Base-by-base conservation (phyloP, 2,797 vertebrate species). In the Silurus lanzhouensis region DNA sequence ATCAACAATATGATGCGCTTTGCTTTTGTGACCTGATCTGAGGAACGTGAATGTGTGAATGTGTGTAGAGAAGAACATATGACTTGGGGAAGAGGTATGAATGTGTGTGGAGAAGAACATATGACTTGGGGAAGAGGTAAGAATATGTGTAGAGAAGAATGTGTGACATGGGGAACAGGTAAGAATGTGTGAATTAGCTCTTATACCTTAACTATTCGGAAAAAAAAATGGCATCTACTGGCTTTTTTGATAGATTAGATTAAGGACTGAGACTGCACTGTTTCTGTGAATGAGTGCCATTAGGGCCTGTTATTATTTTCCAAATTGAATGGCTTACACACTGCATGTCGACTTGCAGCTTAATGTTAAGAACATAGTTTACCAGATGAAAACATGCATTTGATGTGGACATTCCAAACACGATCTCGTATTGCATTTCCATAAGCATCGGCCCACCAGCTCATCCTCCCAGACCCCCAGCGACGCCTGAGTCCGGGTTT, bases 331-430 rank as follows among this genome's bases (percentile, higher is more conserved):
- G 70, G 9, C 9, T 19, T 48, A 44, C 68, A 22, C 44, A 48
- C 10, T 72, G 44, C 20, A n/a, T n/a, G 27, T 72, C 4, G 38
- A 38, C 38, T 4, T 38, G 38, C 38, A 38, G 38, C 38, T 38
- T 38, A 38, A 38, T 38, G 38, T 38, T 67, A 86, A 85, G 25
- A 75, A 44, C 58, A 61, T 76, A 64, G 76, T 84, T 84, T 67
- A 83, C 75, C 86, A 14, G 82, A 83, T 31, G 31, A 70, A 61
- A 84, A 80, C 74, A 77, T 31, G 31, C 80, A 87, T 72, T 46
- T 85, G 85, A 78, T 83, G n/a, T 61, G 63, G 31, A 15, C 52
- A 67, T 57, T 66, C 15, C 61, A 82, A 82, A 68, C 70, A 81
- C 46, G 52, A 17, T 15, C 27, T 55, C 72, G 57, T 68, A 44